These are phyloP conservation scores for Lerema accius DNA, from an alignment of 1,140 invertebrate genomes.

Conservation along the genomic window DNA sequence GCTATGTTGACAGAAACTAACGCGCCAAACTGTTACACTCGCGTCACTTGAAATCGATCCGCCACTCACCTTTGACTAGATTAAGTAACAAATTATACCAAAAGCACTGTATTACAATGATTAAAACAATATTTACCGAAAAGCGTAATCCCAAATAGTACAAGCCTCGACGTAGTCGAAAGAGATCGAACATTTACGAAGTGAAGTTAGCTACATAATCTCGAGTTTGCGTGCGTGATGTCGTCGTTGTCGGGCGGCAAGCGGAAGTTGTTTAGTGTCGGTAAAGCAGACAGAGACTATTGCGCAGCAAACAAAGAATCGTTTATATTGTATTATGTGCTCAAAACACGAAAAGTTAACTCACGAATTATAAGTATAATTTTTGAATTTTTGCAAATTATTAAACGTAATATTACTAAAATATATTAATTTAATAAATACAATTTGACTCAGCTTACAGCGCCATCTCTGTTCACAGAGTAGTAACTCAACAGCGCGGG, in stretches of 20 bases:
- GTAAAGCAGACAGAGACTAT: slow-evolving; percentile 64
- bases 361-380: too few relatives aligned
- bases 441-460: background rate
- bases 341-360: background rate
- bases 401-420: background rate
- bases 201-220: slow-evolving; percentile 70
- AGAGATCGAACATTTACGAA: slow-evolving; percentile 80
- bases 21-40: slow-evolving; percentile 70
- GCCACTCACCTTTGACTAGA: slow-evolving; percentile 51
- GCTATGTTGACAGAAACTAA: slow-evolving; percentile 77
- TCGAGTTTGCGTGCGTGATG: slow-evolving; percentile 72
- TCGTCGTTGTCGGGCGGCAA: slow-evolving; percentile 69
- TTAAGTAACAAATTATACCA: slow-evolving; percentile 42
- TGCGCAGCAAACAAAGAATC: slow-evolving; percentile 59
- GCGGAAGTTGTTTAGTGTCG: slow-evolving; percentile 68
- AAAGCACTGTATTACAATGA: slow-evolving; percentile 51
- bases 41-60: slow-evolving; percentile 34
- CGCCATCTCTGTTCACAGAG: slow-evolving; percentile 21
- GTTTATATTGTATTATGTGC: background rate
- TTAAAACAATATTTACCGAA: slow-evolving; percentile 80
- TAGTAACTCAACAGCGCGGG: background rate
- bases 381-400: background rate
- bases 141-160: slow-evolving; percentile 73
- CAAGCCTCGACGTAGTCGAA: slow-evolving; percentile 79
- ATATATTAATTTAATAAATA: background rate